phyloP scores from a whole-genome alignment of 23 tunicate species.

The Ciona savignyi region DNA sequence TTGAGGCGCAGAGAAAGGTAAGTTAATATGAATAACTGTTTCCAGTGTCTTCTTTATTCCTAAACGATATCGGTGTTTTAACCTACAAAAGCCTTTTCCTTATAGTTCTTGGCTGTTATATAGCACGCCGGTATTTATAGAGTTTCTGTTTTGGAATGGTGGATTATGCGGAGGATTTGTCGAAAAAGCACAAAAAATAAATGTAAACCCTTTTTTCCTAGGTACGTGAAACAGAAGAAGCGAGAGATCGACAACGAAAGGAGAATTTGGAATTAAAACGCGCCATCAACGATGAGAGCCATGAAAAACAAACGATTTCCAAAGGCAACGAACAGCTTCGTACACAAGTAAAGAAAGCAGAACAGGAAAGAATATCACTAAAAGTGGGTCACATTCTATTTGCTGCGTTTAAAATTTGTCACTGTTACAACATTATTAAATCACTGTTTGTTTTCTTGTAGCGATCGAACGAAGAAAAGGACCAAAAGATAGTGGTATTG shows the following conservation, averaged over 20 bases:
- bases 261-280: conserved; percentile 95
- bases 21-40: no score
- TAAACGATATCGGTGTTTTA: no score
- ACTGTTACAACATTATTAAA: neutral
- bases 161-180: no score
- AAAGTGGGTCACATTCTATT: conserved; percentile 37
- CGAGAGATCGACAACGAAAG: conserved; percentile 89
- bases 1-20: conserved; percentile 94
- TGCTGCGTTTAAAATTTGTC: neutral
- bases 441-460: neutral
- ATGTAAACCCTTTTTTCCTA: neutral
- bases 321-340: conserved; percentile 93
- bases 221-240: conserved; percentile 95
- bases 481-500: conserved; percentile 86
- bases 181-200: no score
- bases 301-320: conserved; percentile 79
- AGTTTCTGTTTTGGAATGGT: no score
- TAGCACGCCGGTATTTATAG: no score
- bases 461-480: conserved; percentile 97
- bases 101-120: no score
- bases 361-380: conserved; percentile 90
- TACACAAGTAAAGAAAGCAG: conserved; percentile 85
- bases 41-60: no score
- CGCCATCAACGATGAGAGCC: conserved; percentile 84
- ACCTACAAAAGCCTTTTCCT: no score